phyloP scores from a whole-genome alignment of 2,888 invertebrate species.

The Bedellia somnulentella region DNA sequence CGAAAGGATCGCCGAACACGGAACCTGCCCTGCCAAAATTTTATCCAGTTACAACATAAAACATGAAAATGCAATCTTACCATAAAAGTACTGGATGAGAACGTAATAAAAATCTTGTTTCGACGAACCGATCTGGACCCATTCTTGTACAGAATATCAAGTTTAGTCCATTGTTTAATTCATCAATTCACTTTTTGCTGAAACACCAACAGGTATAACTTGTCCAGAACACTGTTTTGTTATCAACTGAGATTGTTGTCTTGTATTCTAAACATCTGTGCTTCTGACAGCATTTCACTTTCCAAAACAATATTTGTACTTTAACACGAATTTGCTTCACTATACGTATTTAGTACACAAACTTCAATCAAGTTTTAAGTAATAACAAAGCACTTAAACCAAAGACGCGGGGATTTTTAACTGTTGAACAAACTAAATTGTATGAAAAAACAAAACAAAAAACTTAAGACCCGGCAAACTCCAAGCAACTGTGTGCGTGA shows the following conservation, averaged over 20 bases:
- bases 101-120: conserved; percentile 34
- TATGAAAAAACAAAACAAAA: conserved; percentile 33
- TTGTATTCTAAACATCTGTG: conserved; percentile 37
- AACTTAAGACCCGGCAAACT: conserved; percentile 28
- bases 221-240: conserved; percentile 47
- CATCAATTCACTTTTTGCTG: conserved; percentile 35
- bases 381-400: too few species aligned
- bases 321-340: too few species aligned
- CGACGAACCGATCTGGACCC: conserved; percentile 30
- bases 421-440: conserved; percentile 12
- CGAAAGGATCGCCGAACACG: too few species aligned
- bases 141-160: conserved; percentile 43
- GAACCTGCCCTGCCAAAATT: too few species aligned
- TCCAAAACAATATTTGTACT: conserved; percentile 16
- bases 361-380: too few species aligned
- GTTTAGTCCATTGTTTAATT: conserved; percentile 47
- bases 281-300: conserved; percentile 39
- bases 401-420: too few species aligned
- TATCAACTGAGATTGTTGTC: conserved; percentile 47
- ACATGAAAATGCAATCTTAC: conserved; percentile 51
- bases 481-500: conserved; percentile 47
- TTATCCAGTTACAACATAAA: conserved; percentile 38
- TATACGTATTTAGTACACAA: too few species aligned
- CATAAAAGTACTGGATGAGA: conserved; percentile 55
- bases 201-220: conserved; percentile 26